Percentiles rank a stretch among this genome's conserved stretches.
phyloP scores from a whole-genome alignment of 2,888 invertebrate genomes.

The Bruchidius siliquastri region DNA sequence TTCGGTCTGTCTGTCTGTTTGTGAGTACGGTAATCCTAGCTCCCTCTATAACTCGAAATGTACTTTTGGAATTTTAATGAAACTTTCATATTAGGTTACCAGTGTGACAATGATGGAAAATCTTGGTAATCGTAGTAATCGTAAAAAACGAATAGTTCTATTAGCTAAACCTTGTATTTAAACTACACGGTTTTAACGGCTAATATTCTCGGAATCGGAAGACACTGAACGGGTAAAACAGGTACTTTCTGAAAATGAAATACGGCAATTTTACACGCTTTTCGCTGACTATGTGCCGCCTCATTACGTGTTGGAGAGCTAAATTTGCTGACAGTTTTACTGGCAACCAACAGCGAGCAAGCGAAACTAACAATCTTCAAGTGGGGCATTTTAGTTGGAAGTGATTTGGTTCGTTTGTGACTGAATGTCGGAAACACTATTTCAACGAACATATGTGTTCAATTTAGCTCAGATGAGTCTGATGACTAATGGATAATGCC shows the following conservation, averaged over 20 bases:
- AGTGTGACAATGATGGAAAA: too few species aligned
- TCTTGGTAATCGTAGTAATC: too few species aligned
- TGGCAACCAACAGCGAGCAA: neutral
- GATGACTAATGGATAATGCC: too few species aligned
- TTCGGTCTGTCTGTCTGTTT: too few species aligned
- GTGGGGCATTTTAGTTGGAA: neutral
- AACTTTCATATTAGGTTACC: too few species aligned
- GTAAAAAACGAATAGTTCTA: too few species aligned
- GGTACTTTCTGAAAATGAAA: neutral
- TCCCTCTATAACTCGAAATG: too few species aligned
- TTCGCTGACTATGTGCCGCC: neutral
- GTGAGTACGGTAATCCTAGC: too few species aligned
- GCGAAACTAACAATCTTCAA: neutral
- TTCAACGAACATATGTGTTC: neutral
- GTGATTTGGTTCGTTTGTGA: neutral
- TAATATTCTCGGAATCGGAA: neutral
- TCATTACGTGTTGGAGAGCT: neutral
- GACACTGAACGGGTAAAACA: neutral
- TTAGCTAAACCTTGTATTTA: too few species aligned
- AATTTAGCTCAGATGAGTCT: neutral
- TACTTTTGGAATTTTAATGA: too few species aligned
- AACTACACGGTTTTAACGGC: neutral
- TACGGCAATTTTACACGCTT: neutral
- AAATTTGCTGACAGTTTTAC: neutral
- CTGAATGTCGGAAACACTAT: neutral